Evolutionary conservation across 2,888 invertebrate genomes (phyloP).

Genomic region (Caenorhabditis sp.): DNA sequence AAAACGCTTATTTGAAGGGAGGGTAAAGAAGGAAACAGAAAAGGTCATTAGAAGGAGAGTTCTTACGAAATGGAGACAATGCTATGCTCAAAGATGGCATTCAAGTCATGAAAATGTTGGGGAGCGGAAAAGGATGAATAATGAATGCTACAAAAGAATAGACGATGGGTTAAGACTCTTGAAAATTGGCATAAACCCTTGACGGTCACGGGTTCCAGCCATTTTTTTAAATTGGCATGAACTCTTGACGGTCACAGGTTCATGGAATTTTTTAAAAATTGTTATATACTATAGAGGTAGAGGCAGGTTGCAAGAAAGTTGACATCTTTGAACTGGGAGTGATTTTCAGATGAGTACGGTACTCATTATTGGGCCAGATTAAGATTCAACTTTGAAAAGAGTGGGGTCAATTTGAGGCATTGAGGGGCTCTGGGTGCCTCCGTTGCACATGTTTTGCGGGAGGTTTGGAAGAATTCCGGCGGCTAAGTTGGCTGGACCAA

Average conservation of each 20-base stretch:
- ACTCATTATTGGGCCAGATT: not conserved
- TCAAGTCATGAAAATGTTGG: constrained; percentile 16
- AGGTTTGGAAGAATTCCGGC: constrained; percentile 65
- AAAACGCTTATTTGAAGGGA: not conserved
- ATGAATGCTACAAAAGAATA: not conserved
- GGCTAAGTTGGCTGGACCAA: constrained; percentile 72
- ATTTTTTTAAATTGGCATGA: too few species aligned
- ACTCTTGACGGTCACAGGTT: too few species aligned
- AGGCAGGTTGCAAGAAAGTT: not conserved
- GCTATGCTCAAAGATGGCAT: constrained; percentile 44
- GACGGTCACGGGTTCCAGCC: too few species aligned
- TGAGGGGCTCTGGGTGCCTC: constrained; percentile 34
- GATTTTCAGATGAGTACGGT: too few species aligned
- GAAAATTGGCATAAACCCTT: too few species aligned
- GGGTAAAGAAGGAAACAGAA: constrained; percentile 11
- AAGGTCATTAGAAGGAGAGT: constrained; percentile 6
- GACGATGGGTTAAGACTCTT: not conserved
- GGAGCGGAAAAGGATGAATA: constrained; percentile 1
- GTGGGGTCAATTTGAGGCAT: constrained; percentile 49
- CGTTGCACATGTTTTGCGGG: constrained; percentile 33
- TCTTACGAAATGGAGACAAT: constrained; percentile 29
- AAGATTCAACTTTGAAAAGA: constrained; percentile 54
- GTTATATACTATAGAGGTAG: not conserved
- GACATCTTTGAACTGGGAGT: too few species aligned
- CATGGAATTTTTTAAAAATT: too few species aligned